Conservation (phyloP, 1,140 invertebrate genomes). For the Caenorhabditis elegans region WBcel235 BX284602.5:14115001-14115500, state of each 20-base stretch:
- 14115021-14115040: too few relatives aligned
- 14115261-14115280: background rate
- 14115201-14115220: slow-evolving; percentile 30
- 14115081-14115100: slow-evolving; percentile 7
- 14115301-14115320: background rate
- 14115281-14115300: slow-evolving; percentile 20
- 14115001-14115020: too few relatives aligned
- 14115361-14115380: slow-evolving; percentile 43
- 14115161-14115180: background rate
- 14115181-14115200: slow-evolving; percentile 21
- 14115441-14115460: slow-evolving; percentile 28
- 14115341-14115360: slow-evolving; percentile 6
- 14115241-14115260: background rate
- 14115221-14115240: slow-evolving; percentile 21
- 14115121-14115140: background rate
- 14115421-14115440: slow-evolving; percentile 7
- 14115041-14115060: background rate
- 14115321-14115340: background rate
- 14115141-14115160: slow-evolving; percentile 10
- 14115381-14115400: background rate
- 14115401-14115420: slow-evolving; percentile 4
- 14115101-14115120: background rate
- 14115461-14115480: slow-evolving; percentile 27
- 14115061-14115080: background rate
- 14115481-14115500: background rate